A percentile compares a stretch with the other conserved stretches of the same genome.
These are phyloP conservation scores for Origma solitaria DNA, from an alignment of 2,113 vertebrate species.

Conservation along the genomic window DNA sequence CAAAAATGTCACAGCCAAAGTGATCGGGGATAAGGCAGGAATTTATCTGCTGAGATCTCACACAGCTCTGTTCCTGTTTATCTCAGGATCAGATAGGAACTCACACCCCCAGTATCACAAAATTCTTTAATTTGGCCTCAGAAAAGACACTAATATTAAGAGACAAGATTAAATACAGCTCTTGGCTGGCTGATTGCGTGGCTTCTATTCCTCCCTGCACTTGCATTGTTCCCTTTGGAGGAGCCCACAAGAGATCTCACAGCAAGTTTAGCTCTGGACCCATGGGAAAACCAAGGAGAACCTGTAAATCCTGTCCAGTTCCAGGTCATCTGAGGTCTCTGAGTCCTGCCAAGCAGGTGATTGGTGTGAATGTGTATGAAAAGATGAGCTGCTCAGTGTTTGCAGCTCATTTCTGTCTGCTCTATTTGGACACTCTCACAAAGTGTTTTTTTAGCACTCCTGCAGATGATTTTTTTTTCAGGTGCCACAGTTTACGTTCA, in stretches of 20 bases:
- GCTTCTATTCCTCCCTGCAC: background rate
- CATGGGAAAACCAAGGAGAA: background rate
- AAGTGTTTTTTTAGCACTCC: background rate
- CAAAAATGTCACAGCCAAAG: background rate
- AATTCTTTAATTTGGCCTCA: conserved; percentile 4
- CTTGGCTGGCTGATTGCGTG: background rate
- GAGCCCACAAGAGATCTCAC: background rate
- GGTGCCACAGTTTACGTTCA: background rate
- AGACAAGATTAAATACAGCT: background rate
- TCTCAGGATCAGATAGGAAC: background rate
- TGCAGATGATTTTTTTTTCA: background rate
- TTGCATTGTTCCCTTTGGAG: background rate
- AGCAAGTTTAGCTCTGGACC: background rate
- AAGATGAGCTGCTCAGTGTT: background rate
- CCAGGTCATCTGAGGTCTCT: background rate
- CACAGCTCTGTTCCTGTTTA: background rate
- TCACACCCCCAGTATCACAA: background rate
- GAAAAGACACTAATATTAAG: background rate
- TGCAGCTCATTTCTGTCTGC: background rate
- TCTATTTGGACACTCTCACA: background rate
- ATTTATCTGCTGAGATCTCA: background rate
- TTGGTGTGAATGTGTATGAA: background rate
- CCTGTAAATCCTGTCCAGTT: background rate
- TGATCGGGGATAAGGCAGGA: background rate
- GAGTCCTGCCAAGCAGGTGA: background rate